Conservation (phyloP, 2,797 vertebrate species). For the Buceros bicornis region DNA sequence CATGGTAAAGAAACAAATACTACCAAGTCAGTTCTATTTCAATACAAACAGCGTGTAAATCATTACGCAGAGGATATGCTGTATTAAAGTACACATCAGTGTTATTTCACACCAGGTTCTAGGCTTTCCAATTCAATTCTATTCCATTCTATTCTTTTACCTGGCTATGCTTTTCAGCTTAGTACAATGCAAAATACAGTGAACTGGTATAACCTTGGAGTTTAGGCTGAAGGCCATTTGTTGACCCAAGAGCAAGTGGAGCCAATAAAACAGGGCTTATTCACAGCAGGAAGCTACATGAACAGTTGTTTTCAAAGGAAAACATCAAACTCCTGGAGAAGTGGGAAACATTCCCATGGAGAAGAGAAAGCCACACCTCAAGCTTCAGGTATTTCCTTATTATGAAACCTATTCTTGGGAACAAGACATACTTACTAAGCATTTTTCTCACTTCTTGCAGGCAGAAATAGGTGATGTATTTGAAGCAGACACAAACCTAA, state of each 20-base stretch:
- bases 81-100: not conserved
- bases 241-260: not conserved
- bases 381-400: not conserved
- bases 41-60: not conserved
- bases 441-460: not conserved
- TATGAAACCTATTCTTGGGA: not conserved
- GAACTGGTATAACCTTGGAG: not conserved
- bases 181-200: not conserved
- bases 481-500: not conserved
- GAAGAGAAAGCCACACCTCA: constrained; percentile 22
- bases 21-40: not conserved
- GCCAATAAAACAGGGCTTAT: not conserved
- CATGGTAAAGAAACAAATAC: not conserved
- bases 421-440: not conserved
- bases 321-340: not conserved
- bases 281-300: not conserved
- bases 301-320: not conserved
- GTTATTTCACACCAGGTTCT: not conserved
- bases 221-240: not conserved
- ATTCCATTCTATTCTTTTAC: not conserved
- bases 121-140: not conserved
- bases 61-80: not conserved
- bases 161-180: not conserved
- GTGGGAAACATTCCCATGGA: not conserved
- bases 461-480: not conserved